Evolutionary conservation across 2,888 invertebrate species (phyloP), one percentile per base, ranked within the genome.

Genomic region (Rhaphigaster nebulosa): DNA sequence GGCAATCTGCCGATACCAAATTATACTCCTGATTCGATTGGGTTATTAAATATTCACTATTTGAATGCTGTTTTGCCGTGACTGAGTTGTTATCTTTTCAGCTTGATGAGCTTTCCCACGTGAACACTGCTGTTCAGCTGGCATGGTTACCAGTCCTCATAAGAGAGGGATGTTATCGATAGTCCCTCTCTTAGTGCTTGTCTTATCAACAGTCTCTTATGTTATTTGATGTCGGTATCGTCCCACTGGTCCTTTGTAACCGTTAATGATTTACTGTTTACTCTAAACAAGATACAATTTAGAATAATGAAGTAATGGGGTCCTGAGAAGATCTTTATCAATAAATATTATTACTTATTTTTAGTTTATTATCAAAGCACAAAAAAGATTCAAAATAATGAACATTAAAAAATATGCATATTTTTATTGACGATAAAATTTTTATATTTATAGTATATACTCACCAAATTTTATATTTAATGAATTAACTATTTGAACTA

Each of bases 101-200:
- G 13, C 84, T 84, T 84, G n/a, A 84, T 84, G 84, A 84, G 84
- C 13, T 84, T 84, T 84, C 84, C 45, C 84, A 84, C 84, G 84
- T 84, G 84, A 84, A 84, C 41, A 18, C 12, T 13, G 0, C n/a
- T 18, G n/a, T 50, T 84, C 13, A 23, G 45, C 84, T n/a, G 12
- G 6, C 23, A 80, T 41, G 80, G 41, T 26, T 26, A 80, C 80
- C 23, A 45, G 38, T 38, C 0, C 23, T 38, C 41, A 38, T 29
- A 70, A 4, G 34, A 38, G 1, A 41, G 26, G 45, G 45, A 84
- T 26, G 26, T 84, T 84, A 84, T 84, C 45, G 84, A 41, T 41
- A 26, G 41, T 41, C 41, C 18, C 76, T 80, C 23, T 80, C 5
- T 3, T 23, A 80, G 80, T 41, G 80, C 80, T 23, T 41, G 15